Evolutionary conservation across 2,888 invertebrate species (phyloP).

Genomic region (Tetragonisca angustula): DNA sequence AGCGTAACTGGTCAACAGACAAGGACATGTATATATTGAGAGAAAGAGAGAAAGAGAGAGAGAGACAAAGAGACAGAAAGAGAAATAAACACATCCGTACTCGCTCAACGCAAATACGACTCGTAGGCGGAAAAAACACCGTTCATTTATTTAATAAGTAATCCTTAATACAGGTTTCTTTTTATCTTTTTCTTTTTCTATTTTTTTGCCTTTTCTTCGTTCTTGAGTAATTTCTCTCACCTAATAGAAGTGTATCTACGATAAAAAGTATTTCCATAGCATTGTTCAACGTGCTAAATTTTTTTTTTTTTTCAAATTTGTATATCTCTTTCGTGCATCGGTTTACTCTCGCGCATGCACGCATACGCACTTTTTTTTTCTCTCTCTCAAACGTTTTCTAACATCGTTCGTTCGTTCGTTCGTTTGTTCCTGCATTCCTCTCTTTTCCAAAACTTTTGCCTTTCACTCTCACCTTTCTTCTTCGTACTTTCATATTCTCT

Average conservation of each 20-base stretch:
- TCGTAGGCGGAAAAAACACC: slow-evolving; percentile 83
- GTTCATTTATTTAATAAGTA: slow-evolving; percentile 81
- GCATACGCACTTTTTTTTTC: slow-evolving; percentile 3
- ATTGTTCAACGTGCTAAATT: slow-evolving; percentile 68
- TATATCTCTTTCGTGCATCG: slow-evolving; percentile 42
- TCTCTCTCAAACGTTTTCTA: not conserved
- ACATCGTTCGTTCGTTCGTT: slow-evolving; percentile 1
- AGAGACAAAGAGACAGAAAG: slow-evolving; percentile 42
- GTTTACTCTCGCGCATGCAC: slow-evolving; percentile 65
- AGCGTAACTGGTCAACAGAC: not conserved
- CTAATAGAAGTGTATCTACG: slow-evolving; percentile 82
- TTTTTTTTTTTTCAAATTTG: slow-evolving; percentile 51
- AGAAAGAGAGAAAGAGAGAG: slow-evolving; percentile 35
- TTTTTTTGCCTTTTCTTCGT: slow-evolving; percentile 63
- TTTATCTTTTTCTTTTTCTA: slow-evolving; percentile 70
- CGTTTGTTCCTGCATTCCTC: not conserved
- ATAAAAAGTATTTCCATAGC: slow-evolving; percentile 82
- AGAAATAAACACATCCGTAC: slow-evolving; percentile 56
- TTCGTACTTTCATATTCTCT: not conserved
- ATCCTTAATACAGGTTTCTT: slow-evolving; percentile 77
- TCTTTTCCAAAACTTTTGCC: not conserved
- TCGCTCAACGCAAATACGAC: slow-evolving; percentile 74
- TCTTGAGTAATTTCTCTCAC: slow-evolving; percentile 66
- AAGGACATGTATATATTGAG: not conserved
- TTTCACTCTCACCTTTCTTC: not conserved